Conservation (phyloP, 2,888 invertebrate species). For the Entomobrya proxima region DNA sequence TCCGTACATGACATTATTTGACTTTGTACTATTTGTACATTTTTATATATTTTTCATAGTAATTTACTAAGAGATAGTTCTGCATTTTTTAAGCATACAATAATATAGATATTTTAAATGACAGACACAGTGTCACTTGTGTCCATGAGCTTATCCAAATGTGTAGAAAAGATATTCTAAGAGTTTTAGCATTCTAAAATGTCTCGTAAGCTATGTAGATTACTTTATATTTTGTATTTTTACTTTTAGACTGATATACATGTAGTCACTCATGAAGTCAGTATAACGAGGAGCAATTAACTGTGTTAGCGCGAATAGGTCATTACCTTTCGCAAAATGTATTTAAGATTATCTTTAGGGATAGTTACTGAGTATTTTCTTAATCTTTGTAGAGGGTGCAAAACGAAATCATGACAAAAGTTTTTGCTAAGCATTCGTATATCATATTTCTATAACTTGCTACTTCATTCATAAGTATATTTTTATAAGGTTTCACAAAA, state of each 20-base stretch:
- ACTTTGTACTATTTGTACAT: conserved; percentile 12
- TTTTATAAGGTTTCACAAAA: neutral
- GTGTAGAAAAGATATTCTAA: neutral
- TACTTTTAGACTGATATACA: conserved; percentile 19
- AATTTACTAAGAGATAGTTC: neutral
- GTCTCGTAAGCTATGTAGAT: neutral
- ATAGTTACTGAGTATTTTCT: neutral
- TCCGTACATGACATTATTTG: conserved; percentile 19
- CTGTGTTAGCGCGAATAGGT: conserved; percentile 12
- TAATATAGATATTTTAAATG: neutral
- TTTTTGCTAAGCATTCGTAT: no score
- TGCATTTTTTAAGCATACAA: neutral
- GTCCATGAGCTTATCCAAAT: neutral
- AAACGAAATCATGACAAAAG: neutral
- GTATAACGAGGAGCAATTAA: neutral
- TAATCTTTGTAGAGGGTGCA: neutral
- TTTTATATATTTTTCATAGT: neutral
- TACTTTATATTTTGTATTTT: conserved; percentile 34
- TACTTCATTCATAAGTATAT: neutral
- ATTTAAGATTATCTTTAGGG: neutral
- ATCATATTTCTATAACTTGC: neutral
- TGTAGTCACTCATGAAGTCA: conserved; percentile 4
- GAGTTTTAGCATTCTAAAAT: neutral
- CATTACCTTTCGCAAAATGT: neutral
- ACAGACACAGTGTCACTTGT: neutral